Conservation (phyloP, 2,113 vertebrate genomes). For the Amphiprion ocellaris region DNA sequence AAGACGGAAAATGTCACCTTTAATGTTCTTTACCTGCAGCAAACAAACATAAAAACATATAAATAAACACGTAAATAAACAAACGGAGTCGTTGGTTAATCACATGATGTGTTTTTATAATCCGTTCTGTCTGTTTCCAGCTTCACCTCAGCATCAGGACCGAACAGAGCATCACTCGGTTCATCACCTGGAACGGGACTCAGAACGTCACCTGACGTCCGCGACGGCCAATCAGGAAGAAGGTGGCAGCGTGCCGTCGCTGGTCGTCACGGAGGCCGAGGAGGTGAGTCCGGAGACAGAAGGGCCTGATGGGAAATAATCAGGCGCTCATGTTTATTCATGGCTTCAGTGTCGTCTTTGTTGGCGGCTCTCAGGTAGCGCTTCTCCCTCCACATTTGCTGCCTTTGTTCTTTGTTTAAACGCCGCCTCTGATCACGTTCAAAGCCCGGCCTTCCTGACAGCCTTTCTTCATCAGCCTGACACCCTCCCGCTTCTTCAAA, state of each 20-base stretch:
- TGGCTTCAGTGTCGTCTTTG: constrained; percentile 64
- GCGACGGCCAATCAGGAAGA: constrained; percentile 48
- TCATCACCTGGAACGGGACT: too few species aligned
- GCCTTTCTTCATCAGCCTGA: constrained; percentile 57
- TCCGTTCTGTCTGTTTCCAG: background rate
- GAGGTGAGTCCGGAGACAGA: constrained; percentile 79
- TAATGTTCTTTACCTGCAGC: too few species aligned
- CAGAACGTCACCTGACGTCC: background rate
- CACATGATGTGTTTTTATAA: too few species aligned
- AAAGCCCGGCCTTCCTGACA: constrained; percentile 69
- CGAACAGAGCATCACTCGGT: background rate
- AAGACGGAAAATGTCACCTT: too few species aligned
- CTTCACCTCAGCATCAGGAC: constrained; percentile 1
- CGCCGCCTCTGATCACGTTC: constrained; percentile 76
- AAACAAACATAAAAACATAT: too few species aligned
- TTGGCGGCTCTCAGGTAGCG: constrained; percentile 61
- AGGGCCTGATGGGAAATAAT: constrained; percentile 72
- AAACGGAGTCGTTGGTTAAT: too few species aligned
- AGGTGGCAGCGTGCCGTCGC: constrained; percentile 39
- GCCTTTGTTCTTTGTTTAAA: constrained; percentile 78
- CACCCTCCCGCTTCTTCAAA: constrained; percentile 53
- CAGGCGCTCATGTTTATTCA: constrained; percentile 77
- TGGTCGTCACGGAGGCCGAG: constrained; percentile 72
- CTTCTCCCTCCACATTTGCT: constrained; percentile 63
- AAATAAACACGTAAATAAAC: too few species aligned